Evolutionary conservation across 2,888 invertebrate genomes (phyloP), one percentile per base, ranked within the genome.

Genomic region (Melangyna quadrimaculata): DNA sequence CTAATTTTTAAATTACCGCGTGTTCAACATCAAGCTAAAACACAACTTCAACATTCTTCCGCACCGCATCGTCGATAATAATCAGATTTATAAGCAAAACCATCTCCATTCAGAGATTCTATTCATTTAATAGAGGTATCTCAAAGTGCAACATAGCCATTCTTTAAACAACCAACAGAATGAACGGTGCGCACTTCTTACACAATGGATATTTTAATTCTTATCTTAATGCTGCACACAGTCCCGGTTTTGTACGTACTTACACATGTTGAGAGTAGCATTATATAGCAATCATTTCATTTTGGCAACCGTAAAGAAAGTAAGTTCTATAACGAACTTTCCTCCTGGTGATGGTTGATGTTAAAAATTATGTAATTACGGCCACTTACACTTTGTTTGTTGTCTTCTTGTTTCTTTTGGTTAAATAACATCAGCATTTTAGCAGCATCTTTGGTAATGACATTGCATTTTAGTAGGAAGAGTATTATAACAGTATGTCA

Each of bases 291-390:
- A 83, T 78, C 82, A 83, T 69, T 69, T n/a, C 73, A 78, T 73
- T 83, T 73, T 63, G 32, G 82, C 82, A 78, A 83, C 82, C 78
- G 82, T 83, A 78, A 83, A 78, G 78, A 82, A 82, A 82, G 73
- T 73, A 67, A 78, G 69, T 29, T 14, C 51, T 22, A 1, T 27
- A 69, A 67, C 51, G 27, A 69, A 40, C 78, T 78, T 82, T 82
- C 69, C 69, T 55, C 78, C 40, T 37, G 32, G 2, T 27, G 29
- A 29, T 55, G 55, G 32, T 5, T 27, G 29, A 29, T 55, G 55
- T 55, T 55, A 8, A 55, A 57, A 59, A 73, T 78, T 67, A 55
- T 69, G 82, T 83, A 78, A 83, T 83, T 83, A 78, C 69, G 55
- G 40, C 9, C 53, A 43, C 65, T 45, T 65, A 63, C 67, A 67